Percentiles rank a stretch among this genome's conserved stretches.
These are phyloP conservation scores for Lacerta agilis DNA, from an alignment of 2,797 vertebrate species.

Conservation along the genomic window DNA sequence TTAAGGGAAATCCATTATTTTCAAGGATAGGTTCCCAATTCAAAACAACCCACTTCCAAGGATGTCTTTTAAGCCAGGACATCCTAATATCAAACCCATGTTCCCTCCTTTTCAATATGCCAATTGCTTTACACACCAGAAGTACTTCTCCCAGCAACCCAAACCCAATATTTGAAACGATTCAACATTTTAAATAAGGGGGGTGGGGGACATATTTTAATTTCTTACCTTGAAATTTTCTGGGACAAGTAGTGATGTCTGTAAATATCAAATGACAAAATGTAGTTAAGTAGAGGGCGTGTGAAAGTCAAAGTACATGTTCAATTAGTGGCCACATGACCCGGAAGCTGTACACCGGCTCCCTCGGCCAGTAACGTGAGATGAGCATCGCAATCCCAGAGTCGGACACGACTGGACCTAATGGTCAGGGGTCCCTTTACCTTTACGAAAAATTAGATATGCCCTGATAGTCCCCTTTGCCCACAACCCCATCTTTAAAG, in stretches of 20 bases:
- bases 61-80: neutral
- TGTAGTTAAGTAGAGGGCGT: neutral
- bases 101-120: neutral
- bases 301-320: neutral
- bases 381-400: no score
- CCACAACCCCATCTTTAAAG: neutral
- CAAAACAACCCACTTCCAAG: neutral
- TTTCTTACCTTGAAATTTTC: conserved; percentile 48
- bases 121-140: neutral
- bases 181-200: neutral
- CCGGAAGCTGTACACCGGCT: no score
- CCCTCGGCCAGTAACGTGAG: no score
- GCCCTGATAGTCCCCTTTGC: neutral
- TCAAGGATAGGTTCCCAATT: neutral
- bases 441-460: neutral
- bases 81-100: neutral
- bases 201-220: neutral
- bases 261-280: conserved; percentile 9
- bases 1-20: neutral
- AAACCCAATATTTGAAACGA: neutral
- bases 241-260: neutral
- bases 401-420: no score
- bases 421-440: no score
- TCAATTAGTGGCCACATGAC: neutral
- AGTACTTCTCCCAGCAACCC: neutral